A percentile compares a stretch with the other conserved stretches of the same genome.
phyloP scores from a whole-genome alignment of 2,797 vertebrate species.

The Zenarchopterus dispar region DNA sequence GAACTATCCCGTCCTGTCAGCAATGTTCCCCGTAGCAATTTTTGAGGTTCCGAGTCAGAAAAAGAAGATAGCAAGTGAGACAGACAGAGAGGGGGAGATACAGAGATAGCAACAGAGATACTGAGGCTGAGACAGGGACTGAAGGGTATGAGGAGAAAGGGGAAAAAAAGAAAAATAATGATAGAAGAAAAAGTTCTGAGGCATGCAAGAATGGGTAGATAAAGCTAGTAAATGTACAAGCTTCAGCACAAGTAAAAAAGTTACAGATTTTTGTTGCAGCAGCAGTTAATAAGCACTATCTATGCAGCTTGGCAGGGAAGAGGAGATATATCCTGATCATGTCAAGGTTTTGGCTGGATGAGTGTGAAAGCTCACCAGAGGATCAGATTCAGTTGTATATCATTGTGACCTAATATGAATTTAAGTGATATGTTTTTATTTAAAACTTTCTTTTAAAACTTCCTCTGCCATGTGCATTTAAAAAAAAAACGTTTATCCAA shows the following conservation, averaged over 20 bases:
- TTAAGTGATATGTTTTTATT: slow-evolving; percentile 23
- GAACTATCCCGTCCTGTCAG: slow-evolving; percentile 58
- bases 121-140: slow-evolving; percentile 36
- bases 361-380: slow-evolving; percentile 36
- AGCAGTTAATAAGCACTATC: slow-evolving; percentile 55
- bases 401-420: slow-evolving; percentile 44
- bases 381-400: slow-evolving; percentile 45
- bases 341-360: slow-evolving; percentile 34
- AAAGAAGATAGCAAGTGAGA: slow-evolving; percentile 37
- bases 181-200: slow-evolving; percentile 41
- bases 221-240: slow-evolving; percentile 54
- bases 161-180: slow-evolving; percentile 35
- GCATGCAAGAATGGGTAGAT: slow-evolving; percentile 53
- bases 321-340: slow-evolving; percentile 43
- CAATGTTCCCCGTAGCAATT: slow-evolving; percentile 39
- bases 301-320: slow-evolving; percentile 23
- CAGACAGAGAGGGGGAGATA: slow-evolving; percentile 42
- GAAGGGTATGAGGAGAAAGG: slow-evolving; percentile 25
- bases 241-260: slow-evolving; percentile 68
- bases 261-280: slow-evolving; percentile 45
- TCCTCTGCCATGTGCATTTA: too few species aligned
- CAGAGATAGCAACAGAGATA: slow-evolving; percentile 32
- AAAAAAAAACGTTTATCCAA: background rate
- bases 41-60: slow-evolving; percentile 32
- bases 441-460: background rate